phyloP scores from a whole-genome alignment of 2,113 vertebrate genomes.

The Sapayoa aenigma region DNA sequence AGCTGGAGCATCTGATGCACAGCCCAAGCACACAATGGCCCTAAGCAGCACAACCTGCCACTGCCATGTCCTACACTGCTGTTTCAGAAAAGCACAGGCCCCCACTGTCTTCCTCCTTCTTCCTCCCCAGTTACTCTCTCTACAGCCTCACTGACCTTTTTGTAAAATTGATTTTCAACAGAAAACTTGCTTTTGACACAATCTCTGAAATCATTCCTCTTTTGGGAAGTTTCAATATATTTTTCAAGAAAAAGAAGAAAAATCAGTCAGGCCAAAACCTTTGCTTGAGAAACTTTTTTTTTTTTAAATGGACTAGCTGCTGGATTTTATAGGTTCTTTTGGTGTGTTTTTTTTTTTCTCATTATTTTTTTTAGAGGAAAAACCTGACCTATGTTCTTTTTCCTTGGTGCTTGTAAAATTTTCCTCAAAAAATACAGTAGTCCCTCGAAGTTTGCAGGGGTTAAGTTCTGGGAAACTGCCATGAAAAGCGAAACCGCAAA shows the following conservation, averaged over 20 bases:
- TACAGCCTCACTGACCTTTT: neutral
- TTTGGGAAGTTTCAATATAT: neutral
- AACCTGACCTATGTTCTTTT: neutral
- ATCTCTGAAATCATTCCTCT: neutral
- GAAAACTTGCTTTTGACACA: neutral
- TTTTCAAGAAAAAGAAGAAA: neutral
- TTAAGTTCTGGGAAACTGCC: too few species aligned
- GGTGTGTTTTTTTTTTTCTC: neutral
- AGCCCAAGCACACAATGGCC: accelerated
- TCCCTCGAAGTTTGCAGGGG: too few species aligned
- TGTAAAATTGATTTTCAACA: neutral
- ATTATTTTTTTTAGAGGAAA: neutral
- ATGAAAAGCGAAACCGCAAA: too few species aligned
- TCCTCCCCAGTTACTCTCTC: accelerated
- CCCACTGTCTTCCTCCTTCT: neutral
- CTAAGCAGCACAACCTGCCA: neutral
- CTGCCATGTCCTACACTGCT: neutral
- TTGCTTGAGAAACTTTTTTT: neutral
- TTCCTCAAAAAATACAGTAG: neutral
- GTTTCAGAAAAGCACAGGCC: neutral
- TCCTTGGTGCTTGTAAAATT: neutral
- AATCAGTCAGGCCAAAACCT: neutral
- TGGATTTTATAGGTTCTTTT: neutral
- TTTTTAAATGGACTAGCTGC: neutral
- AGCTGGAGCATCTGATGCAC: neutral